These are phyloP conservation scores for Psilopsiagon aurifrons DNA, from an alignment of 2,113 vertebrate genomes.

Conservation along the genomic window DNA sequence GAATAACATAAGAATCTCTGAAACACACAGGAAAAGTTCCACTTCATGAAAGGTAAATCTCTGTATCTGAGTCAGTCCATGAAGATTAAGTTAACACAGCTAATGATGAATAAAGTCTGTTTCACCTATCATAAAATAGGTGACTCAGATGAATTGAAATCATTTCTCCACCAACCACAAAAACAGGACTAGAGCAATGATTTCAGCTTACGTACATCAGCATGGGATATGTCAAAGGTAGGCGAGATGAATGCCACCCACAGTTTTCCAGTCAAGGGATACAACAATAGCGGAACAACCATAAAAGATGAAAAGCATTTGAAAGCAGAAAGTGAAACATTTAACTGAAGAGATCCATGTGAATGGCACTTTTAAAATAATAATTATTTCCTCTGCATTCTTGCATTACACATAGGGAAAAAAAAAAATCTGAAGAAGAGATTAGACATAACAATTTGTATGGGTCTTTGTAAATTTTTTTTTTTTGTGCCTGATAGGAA, in stretches of 20 bases:
- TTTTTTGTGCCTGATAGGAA: background rate
- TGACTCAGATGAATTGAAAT: conserved; percentile 18
- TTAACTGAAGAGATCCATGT: background rate
- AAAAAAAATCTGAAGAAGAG: background rate
- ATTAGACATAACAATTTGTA: background rate
- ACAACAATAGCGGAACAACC: background rate
- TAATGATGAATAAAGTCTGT: background rate
- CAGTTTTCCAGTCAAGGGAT: background rate
- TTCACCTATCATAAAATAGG: background rate
- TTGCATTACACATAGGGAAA: background rate
- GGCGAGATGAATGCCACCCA: conserved; percentile 4
- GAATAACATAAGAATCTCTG: background rate
- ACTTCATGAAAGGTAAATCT: background rate
- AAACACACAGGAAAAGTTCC: background rate
- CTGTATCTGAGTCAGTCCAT: background rate
- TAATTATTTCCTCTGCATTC: background rate
- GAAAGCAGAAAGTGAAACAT: background rate
- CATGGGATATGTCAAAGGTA: background rate
- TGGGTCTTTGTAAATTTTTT: background rate
- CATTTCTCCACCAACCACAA: background rate
- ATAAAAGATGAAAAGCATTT: background rate
- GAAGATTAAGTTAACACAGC: background rate
- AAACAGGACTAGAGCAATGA: background rate
- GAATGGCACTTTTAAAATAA: background rate
- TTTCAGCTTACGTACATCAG: background rate